Evolutionary conservation across 2,888 invertebrate genomes (phyloP), one percentile per base, ranked within the genome.

Genomic region (Halocaridina rubra): DNA sequence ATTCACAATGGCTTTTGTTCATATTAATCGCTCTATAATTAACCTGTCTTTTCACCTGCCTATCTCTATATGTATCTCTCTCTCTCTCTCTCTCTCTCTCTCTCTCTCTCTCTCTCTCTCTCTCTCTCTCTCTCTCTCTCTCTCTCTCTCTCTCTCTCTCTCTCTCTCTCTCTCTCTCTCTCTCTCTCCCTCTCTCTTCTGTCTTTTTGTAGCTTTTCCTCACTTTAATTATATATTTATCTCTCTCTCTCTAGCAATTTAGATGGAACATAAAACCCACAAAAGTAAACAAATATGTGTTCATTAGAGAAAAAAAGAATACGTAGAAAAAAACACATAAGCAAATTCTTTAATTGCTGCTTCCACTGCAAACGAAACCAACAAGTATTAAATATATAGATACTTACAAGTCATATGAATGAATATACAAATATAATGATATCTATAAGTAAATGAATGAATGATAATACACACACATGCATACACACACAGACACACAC

Each of bases 401-500:
- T n/a, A n/a, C n/a, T n/a, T n/a, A n/a, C n/a, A n/a, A n/a, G n/a
- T n/a, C n/a, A n/a, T n/a, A n/a, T n/a, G n/a, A n/a, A n/a, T n/a
- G n/a, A n/a, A n/a, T n/a, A n/a, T n/a, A n/a, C n/a, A n/a, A n/a
- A n/a, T n/a, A n/a, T n/a, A n/a, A n/a, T n/a, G n/a, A n/a, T n/a
- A n/a, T n/a, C n/a, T n/a, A n/a, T n/a, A n/a, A n/a, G n/a, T n/a
- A n/a, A n/a, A n/a, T n/a, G n/a, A n/a, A n/a, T n/a, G n/a, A n/a
- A n/a, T n/a, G n/a, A n/a, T n/a, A n/a, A n/a, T n/a, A n/a, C 74
- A 8, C 33, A 32, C 74, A 74, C 57, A 16, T 30, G 1, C 59
- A 53, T 59, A 76, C 59, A 53, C 75, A 76, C 75, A 53, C 75
- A 75, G 46, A 53, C 57, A 7, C 57, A 72, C 33, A 72, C 33